Evolutionary conservation across 23 tunicate species (phyloP), one percentile per base, ranked within the genome.

Genomic region (Halocynthia roretzi): DNA sequence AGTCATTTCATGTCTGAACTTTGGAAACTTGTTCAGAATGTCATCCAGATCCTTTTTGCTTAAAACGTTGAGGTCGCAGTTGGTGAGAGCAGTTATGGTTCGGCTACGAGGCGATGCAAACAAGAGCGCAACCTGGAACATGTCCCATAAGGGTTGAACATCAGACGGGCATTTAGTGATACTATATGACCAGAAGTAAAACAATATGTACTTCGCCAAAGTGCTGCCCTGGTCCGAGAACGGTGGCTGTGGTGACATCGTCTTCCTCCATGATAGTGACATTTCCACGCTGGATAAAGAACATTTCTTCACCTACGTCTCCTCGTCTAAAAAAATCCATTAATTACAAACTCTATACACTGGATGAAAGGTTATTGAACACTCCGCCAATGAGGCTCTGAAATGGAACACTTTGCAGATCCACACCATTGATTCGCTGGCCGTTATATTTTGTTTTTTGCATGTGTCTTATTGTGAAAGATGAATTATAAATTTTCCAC

Each of bases 291-390:
- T 92, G 92, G 5, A 92, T 83, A 55, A 92, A 92, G 61, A 75
- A 92, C 98, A 92, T 92, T 66, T 92, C 98, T 52, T 86, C 86
- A 0, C 98, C 98, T 53, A 86, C 84, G 75, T 86, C 91, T 21
- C 66, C 82, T 6, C 89, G 89, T 53, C 98, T 92, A 54, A 8
- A 50, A 70, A 14, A 58, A 58, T 14, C 15, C 63, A 58, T 15
- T 31, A 0, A 31, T 0, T 31, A 31, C 44, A 31, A 31, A 31
- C 44, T 31, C 44, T 31, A 31, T 31, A 31, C 44, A 31, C 2
- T 31, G 44, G 44, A 31, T 0, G 2, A 31, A 31, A 31, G 44
- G 4, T n/a, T 31, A 31, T 31, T 1, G 44, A 31, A 31, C 44
- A 31, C 44, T 31, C 1, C 44, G 44, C 4, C 44, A 4, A 31